These are phyloP conservation scores for Agraylea sexmaculata DNA, from an alignment of 1,140 invertebrate species.

Conservation along the genomic window DNA sequence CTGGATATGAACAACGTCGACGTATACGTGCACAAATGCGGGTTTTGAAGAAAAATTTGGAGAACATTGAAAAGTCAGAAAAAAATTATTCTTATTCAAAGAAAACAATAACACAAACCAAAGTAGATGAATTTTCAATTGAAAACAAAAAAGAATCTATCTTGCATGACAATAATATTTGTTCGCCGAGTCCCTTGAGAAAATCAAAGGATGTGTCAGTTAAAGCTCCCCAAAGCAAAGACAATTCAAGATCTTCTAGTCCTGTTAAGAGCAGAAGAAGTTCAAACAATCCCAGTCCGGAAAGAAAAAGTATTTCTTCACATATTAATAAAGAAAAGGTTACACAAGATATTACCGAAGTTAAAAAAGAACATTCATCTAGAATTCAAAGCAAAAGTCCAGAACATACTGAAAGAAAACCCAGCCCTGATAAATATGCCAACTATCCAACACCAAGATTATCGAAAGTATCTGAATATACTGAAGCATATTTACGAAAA, in stretches of 20 bases:
- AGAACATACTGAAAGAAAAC: too few relatives aligned
- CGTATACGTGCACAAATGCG: conserved; percentile 63
- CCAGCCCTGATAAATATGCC: conserved; percentile 14
- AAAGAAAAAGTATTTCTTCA: conserved; percentile 11
- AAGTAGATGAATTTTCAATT: conserved; percentile 6
- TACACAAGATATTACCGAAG: too few relatives aligned
- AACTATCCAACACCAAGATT: conserved; percentile 9
- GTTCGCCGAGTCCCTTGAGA: conserved; percentile 10
- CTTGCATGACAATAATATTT: conserved; percentile 4
- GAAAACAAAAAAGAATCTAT: conserved; percentile 14
- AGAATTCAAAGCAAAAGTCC: too few relatives aligned
- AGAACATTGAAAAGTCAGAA: conserved; percentile 23
- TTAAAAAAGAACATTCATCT: too few relatives aligned
- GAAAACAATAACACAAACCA: not conserved
- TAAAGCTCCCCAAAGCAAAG: conserved; percentile 15
- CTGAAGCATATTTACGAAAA: conserved; percentile 39
- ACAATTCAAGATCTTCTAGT: conserved; percentile 1
- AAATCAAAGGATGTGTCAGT: conserved; percentile 21
- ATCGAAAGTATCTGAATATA: conserved; percentile 35
- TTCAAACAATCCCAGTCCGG: conserved; percentile 7
- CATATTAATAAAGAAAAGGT: too few relatives aligned
- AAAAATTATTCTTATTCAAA: conserved; percentile 4
- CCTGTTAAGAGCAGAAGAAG: conserved; percentile 8
- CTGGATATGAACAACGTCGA: conserved; percentile 58
- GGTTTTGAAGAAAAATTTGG: conserved; percentile 47